Evolutionary conservation across 2,888 invertebrate genomes (phyloP).

Genomic region (Lutraria lutraria): DNA sequence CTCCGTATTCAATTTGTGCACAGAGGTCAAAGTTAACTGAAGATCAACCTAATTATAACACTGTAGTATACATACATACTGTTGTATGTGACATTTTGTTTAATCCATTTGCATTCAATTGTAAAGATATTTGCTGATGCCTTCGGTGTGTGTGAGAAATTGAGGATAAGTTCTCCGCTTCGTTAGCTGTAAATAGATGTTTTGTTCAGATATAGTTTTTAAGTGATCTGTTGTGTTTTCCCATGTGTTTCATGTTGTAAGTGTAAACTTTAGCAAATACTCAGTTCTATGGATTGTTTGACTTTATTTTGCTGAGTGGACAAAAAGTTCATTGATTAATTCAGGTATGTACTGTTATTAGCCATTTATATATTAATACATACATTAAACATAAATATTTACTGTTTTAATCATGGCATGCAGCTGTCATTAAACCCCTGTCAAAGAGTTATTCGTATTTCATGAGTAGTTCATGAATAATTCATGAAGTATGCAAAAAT

Average conservation of each 20-base stretch:
- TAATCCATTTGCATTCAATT: constrained; percentile 35
- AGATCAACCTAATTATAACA: constrained; percentile 33
- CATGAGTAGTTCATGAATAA: too few species aligned
- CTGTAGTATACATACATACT: constrained; percentile 5
- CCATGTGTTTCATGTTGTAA: neutral
- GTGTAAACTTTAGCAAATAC: neutral
- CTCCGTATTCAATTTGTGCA: constrained; percentile 25
- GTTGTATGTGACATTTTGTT: constrained; percentile 44
- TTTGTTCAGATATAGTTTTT: constrained; percentile 28
- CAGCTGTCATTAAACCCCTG: too few species aligned
- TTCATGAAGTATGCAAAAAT: too few species aligned
- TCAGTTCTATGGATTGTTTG: neutral
- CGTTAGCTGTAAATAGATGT: constrained; percentile 26
- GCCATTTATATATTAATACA: neutral
- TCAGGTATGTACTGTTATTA: neutral
- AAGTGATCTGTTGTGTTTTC: neutral
- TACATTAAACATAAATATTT: neutral
- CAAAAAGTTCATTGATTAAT: neutral
- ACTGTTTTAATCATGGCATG: neutral
- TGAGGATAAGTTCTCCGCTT: constrained; percentile 27
- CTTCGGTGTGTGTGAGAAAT: constrained; percentile 47
- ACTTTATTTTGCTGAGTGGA: neutral
- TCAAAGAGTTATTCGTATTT: too few species aligned
- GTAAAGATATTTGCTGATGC: constrained; percentile 22
- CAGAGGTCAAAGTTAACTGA: constrained; percentile 40